phyloP scores from a whole-genome alignment of 2,797 vertebrate genomes.

The Aphelocoma californica region DNA sequence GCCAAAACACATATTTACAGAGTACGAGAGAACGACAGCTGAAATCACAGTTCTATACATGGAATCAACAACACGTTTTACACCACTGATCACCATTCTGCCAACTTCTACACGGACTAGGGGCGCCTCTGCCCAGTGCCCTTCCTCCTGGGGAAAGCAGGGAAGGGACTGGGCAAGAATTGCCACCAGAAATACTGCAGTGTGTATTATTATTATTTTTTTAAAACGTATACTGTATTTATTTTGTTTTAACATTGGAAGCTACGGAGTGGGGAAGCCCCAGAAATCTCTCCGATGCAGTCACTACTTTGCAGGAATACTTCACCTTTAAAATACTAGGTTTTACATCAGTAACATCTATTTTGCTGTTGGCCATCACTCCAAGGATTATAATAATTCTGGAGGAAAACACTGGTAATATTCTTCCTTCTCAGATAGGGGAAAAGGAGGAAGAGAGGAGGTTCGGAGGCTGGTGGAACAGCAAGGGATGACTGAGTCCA shows the following conservation, averaged over 20 bases:
- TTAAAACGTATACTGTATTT: conserved; percentile 62
- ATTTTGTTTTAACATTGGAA: conserved; percentile 67
- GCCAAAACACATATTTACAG: conserved; percentile 76
- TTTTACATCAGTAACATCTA: conserved; percentile 58
- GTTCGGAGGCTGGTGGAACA: conserved; percentile 24
- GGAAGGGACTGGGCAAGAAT: conserved; percentile 56
- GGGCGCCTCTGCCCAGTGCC: conserved; percentile 50
- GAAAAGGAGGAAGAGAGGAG: conserved; percentile 23
- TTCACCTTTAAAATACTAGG: conserved; percentile 58
- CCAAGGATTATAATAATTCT: conserved; percentile 23
- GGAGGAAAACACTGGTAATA: conserved; percentile 50
- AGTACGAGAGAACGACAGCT: conserved; percentile 74
- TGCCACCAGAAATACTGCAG: conserved; percentile 72
- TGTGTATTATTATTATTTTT: conserved; percentile 58
- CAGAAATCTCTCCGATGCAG: conserved; percentile 53
- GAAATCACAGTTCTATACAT: conserved; percentile 76
- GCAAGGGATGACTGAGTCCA: conserved; percentile 5
- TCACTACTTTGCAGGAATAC: conserved; percentile 62
- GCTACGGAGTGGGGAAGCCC: conserved; percentile 67
- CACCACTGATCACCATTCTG: conserved; percentile 72
- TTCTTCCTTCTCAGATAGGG: conserved; percentile 42
- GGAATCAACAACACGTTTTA: conserved; percentile 73
- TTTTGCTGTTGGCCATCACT: conserved; percentile 51
- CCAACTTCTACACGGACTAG: conserved; percentile 68
- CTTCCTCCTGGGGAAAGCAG: not conserved